phyloP scores from a whole-genome alignment of 1,140 invertebrate genomes.

The Acromyrmex echinatior region DNA sequence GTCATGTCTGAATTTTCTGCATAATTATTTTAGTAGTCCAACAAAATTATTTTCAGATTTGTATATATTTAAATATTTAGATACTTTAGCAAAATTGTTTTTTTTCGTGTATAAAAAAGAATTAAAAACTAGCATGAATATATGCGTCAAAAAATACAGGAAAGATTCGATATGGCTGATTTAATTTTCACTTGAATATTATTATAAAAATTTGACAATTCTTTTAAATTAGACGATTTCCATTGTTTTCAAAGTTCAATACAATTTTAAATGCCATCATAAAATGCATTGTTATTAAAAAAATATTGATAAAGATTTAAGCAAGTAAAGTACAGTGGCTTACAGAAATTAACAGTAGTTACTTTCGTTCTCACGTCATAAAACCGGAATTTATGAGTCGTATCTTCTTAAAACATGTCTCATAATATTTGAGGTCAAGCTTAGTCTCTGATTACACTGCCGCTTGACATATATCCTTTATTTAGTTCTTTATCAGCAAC shows the following conservation, averaged over 20 bases:
- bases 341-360: not conserved
- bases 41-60: too few relatives aligned
- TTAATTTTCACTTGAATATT: not conserved
- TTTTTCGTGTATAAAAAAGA: too few relatives aligned
- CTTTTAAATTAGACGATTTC: not conserved
- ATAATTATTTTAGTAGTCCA: too few relatives aligned
- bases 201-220: not conserved
- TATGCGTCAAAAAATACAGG: not conserved
- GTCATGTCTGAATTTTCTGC: too few relatives aligned
- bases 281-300: not conserved
- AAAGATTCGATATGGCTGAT: not conserved
- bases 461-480: slow-evolving; percentile 22
- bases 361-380: slow-evolving; percentile 23
- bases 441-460: slow-evolving; percentile 32
- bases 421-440: not conserved
- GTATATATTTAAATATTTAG: too few relatives aligned
- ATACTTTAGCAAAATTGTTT: too few relatives aligned
- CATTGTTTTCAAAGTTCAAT: not conserved
- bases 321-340: not conserved
- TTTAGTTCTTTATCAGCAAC: slow-evolving; percentile 44
- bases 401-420: slow-evolving; percentile 5
- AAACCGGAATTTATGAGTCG: slow-evolving; percentile 33
- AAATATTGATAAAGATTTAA: not conserved
- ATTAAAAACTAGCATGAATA: not conserved
- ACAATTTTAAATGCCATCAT: not conserved